phyloP scores from a whole-genome alignment of 2,888 invertebrate genomes.

The Ditula angustiorana region DNA sequence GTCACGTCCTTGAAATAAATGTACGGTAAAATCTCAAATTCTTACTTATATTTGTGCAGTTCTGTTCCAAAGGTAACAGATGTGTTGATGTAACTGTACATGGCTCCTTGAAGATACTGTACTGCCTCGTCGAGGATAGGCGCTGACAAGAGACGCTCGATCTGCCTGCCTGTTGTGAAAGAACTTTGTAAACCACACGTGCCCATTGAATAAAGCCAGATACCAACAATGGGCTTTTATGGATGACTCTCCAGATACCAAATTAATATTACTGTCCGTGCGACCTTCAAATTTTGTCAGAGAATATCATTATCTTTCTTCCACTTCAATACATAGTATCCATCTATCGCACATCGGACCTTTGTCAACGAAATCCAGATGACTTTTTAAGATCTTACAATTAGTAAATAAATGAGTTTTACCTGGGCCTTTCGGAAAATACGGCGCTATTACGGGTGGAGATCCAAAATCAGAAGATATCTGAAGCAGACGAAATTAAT shows the following conservation, averaged over 20 bases:
- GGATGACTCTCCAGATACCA: too few relatives aligned
- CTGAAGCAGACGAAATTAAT: slow-evolving; percentile 45
- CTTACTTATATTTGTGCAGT: slow-evolving; percentile 53
- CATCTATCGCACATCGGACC: too few relatives aligned
- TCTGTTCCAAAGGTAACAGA: slow-evolving; percentile 53
- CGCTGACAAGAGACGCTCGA: slow-evolving; percentile 55
- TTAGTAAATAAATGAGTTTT: neutral
- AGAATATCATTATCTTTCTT: too few relatives aligned
- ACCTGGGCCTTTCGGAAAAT: slow-evolving; percentile 58
- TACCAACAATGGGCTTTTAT: too few relatives aligned
- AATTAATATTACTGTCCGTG: too few relatives aligned
- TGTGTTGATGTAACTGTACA: slow-evolving; percentile 61
- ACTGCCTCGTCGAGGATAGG: slow-evolving; percentile 57
- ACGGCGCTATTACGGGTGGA: slow-evolving; percentile 65
- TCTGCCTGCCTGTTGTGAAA: slow-evolving; percentile 48
- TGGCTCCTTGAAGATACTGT: slow-evolving; percentile 59
- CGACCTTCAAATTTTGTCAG: too few relatives aligned
- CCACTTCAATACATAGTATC: too few relatives aligned
- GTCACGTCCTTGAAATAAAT: too few relatives aligned
- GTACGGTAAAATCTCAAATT: neutral
- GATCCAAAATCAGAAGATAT: slow-evolving; percentile 53
- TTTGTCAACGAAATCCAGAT: too few relatives aligned
- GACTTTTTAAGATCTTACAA: too few relatives aligned
- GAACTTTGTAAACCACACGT: neutral
- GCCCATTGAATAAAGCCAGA: too few relatives aligned